These are phyloP conservation scores for Pungitius pungitius DNA, from an alignment of 2,113 vertebrate genomes.

Conservation along the genomic window DNA sequence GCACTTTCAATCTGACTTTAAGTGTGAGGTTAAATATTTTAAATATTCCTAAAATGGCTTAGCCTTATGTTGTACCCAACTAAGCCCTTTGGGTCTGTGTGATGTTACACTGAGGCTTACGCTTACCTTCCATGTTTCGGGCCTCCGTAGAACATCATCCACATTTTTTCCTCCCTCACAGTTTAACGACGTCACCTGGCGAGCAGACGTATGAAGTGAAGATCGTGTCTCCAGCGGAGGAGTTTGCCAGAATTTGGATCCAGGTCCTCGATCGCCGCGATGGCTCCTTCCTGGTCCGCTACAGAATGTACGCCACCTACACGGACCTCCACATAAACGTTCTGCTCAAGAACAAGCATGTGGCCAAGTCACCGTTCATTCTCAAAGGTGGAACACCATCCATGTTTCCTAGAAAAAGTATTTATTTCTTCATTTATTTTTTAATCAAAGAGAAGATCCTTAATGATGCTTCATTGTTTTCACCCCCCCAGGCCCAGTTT, in stretches of 20 bases:
- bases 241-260: slow-evolving; percentile 91
- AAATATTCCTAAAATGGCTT: background rate
- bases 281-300: slow-evolving; percentile 95
- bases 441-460: background rate
- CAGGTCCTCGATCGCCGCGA: slow-evolving; percentile 94
- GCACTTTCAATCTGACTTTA: background rate
- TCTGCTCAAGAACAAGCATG: slow-evolving; percentile 81
- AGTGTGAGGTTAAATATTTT: too few relatives aligned
- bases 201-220: slow-evolving; percentile 91
- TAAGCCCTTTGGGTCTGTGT: background rate
- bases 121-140: background rate
- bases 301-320: slow-evolving; percentile 96
- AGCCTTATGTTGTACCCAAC: background rate
- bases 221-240: slow-evolving; percentile 87
- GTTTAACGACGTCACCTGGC: slow-evolving; percentile 90
- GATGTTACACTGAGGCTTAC: background rate
- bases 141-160: background rate
- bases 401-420: background rate
- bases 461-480: background rate
- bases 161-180: slow-evolving; percentile 52
- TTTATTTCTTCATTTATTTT: background rate
- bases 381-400: slow-evolving; percentile 85
- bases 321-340: slow-evolving; percentile 87
- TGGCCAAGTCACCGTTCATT: slow-evolving; percentile 90
- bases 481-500: slow-evolving; percentile 84